phyloP scores from a whole-genome alignment of 2,797 vertebrate genomes.

The Etheostoma perlongum region DNA sequence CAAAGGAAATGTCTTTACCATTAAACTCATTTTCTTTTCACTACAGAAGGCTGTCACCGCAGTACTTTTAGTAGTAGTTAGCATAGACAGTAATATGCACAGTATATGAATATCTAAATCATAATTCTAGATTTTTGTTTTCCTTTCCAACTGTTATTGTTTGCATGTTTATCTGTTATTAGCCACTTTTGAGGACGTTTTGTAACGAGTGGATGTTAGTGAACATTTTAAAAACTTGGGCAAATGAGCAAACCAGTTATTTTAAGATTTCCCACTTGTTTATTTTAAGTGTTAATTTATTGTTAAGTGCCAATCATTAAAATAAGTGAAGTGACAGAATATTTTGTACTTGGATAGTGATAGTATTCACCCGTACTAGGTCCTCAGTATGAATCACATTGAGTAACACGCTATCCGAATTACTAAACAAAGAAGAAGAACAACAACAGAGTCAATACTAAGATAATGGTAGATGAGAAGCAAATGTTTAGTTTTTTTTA shows the following conservation, averaged over 20 bases:
- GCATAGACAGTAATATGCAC: neutral
- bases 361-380: neutral
- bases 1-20: conserved; percentile 10
- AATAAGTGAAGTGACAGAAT: neutral
- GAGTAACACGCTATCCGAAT: neutral
- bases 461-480: too few species aligned
- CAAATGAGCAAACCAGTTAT: neutral
- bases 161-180: neutral
- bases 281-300: too few species aligned
- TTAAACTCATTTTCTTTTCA: neutral
- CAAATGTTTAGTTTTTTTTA: neutral
- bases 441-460: neutral
- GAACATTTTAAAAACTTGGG: neutral
- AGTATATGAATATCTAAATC: neutral
- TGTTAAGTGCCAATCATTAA: neutral
- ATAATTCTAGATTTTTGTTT: neutral
- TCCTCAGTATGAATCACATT: neutral
- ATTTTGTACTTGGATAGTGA: neutral
- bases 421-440: neutral
- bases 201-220: neutral
- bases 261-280: neutral
- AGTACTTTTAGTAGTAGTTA: neutral
- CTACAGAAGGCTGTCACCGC: neutral
- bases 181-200: neutral
- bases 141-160: too few species aligned